phyloP scores from a whole-genome alignment of 2,113 vertebrate species.

The Rhegmatorhina hoffmannsi region DNA sequence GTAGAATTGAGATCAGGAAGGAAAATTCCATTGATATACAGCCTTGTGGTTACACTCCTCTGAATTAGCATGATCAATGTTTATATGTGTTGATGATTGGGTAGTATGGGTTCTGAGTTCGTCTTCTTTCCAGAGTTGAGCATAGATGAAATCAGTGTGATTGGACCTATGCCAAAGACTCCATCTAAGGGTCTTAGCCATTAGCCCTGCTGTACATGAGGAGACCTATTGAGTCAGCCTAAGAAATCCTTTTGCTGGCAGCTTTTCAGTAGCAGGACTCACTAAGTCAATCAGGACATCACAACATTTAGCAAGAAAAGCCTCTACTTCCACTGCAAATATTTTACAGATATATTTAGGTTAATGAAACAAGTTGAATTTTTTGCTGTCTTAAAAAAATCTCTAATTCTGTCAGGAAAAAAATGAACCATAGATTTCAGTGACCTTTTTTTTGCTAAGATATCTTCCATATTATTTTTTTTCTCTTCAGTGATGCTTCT shows the following conservation, averaged over 20 bases:
- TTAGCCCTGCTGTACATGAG: background rate
- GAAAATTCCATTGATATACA: constrained; percentile 15
- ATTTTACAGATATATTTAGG: constrained; percentile 13
- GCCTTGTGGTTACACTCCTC: background rate
- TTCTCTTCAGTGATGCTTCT: background rate
- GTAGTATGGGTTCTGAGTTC: constrained; percentile 7
- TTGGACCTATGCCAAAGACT: constrained; percentile 12
- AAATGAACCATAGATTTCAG: background rate
- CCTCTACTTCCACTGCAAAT: constrained; percentile 12
- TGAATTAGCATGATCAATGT: background rate
- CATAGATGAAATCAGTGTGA: background rate
- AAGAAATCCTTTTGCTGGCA: background rate
- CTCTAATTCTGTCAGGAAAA: background rate
- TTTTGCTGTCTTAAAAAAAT: constrained; percentile 12
- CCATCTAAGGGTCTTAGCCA: constrained; percentile 32
- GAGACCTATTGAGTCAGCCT: background rate
- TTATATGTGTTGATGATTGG: background rate
- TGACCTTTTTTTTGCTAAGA: background rate
- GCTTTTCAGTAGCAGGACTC: background rate
- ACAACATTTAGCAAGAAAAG: background rate
- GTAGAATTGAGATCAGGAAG: background rate
- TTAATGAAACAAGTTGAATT: constrained; percentile 28
- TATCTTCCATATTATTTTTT: background rate
- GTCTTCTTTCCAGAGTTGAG: background rate
- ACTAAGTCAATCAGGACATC: background rate